phyloP scores from a whole-genome alignment of 2,888 invertebrate genomes.

The Chymomyza fuscimana region DNA sequence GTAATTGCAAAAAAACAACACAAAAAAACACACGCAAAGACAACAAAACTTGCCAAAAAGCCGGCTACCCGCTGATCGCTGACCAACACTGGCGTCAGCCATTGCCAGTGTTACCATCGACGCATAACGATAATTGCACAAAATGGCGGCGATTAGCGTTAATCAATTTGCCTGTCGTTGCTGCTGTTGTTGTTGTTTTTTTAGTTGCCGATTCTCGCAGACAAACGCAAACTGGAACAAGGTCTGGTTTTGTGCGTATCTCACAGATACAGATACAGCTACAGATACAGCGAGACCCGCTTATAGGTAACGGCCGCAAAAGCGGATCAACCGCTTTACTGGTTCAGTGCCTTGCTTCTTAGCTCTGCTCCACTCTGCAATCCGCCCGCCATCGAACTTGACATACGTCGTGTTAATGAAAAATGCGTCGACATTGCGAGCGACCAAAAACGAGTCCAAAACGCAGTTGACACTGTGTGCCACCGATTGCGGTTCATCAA shows the following conservation, averaged over 20 bases:
- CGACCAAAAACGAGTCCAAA: neutral
- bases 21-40: conserved; percentile 20
- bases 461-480: neutral
- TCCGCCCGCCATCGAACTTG: conserved; percentile 3
- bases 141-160: conserved; percentile 70
- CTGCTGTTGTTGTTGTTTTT: conserved; percentile 7
- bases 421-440: conserved; percentile 47
- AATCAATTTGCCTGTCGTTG: conserved; percentile 60
- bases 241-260: conserved; percentile 64
- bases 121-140: conserved; percentile 41
- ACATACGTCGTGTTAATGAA: conserved; percentile 49
- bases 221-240: conserved; percentile 69
- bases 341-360: conserved; percentile 22
- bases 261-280: conserved; percentile 42
- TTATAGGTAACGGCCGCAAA: conserved; percentile 48
- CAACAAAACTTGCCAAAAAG: conserved; percentile 50
- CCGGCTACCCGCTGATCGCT: conserved; percentile 4
- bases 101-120: neutral
- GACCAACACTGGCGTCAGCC: conserved; percentile 6
- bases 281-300: conserved; percentile 23
- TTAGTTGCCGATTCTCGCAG: conserved; percentile 51
- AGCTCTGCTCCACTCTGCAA: neutral
- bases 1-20: conserved; percentile 39
- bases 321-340: conserved; percentile 61
- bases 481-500: conserved; percentile 55